Evolutionary conservation across 2,888 invertebrate species (phyloP).

Genomic region (Sthenelais limicola): DNA sequence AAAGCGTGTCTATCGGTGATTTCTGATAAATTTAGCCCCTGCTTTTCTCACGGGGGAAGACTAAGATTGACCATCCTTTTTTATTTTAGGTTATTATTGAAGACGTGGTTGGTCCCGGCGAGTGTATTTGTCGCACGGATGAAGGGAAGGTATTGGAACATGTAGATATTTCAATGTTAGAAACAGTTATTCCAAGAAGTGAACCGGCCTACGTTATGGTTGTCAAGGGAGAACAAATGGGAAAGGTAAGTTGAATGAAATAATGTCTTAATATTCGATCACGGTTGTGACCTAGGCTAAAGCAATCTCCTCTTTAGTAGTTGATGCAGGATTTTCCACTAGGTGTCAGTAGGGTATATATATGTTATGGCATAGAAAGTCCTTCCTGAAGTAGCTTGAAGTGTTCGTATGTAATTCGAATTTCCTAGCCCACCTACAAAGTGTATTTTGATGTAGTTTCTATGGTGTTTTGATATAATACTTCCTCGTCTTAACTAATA

Average conservation of each 20-base stretch:
- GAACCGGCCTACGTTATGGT: slow-evolving; percentile 69
- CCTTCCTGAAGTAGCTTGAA: too few species aligned
- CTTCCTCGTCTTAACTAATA: too few species aligned
- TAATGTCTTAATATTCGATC: not conserved
- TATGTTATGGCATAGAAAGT: too few species aligned
- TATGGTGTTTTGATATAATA: too few species aligned
- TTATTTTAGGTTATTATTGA: slow-evolving; percentile 62
- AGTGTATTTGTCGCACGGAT: slow-evolving; percentile 70
- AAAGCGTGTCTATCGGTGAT: too few species aligned
- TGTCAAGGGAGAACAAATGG: slow-evolving; percentile 68
- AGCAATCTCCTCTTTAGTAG: too few species aligned
- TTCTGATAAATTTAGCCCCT: not conserved
- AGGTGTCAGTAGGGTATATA: too few species aligned
- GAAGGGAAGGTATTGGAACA: slow-evolving; percentile 68
- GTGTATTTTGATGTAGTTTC: too few species aligned
- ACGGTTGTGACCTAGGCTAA: not conserved
- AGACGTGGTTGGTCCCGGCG: slow-evolving; percentile 67
- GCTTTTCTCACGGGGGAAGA: too few species aligned
- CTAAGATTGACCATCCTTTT: slow-evolving; percentile 1
- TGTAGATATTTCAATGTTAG: slow-evolving; percentile 67
- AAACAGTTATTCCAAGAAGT: slow-evolving; percentile 72
- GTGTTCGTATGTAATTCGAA: too few species aligned
- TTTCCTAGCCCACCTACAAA: too few species aligned
- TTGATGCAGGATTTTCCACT: too few species aligned
- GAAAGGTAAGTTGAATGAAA: slow-evolving; percentile 63